phyloP scores from a whole-genome alignment of 2,113 vertebrate species.

The Eira barbara region DNA sequence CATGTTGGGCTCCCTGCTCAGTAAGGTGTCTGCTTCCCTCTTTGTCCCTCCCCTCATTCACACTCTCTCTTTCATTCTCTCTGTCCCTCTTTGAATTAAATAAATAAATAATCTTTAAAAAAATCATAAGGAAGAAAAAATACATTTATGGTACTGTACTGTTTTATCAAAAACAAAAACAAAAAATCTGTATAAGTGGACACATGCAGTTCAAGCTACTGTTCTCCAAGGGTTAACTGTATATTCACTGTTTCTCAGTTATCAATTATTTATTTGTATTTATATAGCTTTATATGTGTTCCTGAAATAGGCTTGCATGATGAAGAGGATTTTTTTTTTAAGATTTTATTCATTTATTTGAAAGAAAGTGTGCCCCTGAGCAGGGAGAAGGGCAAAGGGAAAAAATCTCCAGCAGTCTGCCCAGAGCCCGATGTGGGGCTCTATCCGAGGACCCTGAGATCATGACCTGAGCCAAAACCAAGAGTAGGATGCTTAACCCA shows the following conservation, averaged over 20 bases:
- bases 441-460: background rate
- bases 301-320: background rate
- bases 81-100: background rate
- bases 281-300: background rate
- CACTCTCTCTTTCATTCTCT: background rate
- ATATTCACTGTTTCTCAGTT: background rate
- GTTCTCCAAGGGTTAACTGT: background rate
- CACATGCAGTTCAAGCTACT: background rate
- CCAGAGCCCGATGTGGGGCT: background rate
- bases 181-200: background rate
- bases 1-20: background rate
- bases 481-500: background rate
- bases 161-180: background rate
- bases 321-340: background rate
- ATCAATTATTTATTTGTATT: background rate
- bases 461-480: background rate
- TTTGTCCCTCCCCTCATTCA: background rate
- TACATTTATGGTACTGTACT: background rate
- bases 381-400: background rate
- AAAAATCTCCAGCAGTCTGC: background rate
- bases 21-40: background rate
- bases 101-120: background rate
- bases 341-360: background rate
- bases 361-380: background rate
- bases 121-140: background rate